A percentile compares a stretch with the other conserved stretches of the same genome.
phyloP scores from a whole-genome alignment of 2,797 vertebrate species.

The Sternotherus odoratus region DNA sequence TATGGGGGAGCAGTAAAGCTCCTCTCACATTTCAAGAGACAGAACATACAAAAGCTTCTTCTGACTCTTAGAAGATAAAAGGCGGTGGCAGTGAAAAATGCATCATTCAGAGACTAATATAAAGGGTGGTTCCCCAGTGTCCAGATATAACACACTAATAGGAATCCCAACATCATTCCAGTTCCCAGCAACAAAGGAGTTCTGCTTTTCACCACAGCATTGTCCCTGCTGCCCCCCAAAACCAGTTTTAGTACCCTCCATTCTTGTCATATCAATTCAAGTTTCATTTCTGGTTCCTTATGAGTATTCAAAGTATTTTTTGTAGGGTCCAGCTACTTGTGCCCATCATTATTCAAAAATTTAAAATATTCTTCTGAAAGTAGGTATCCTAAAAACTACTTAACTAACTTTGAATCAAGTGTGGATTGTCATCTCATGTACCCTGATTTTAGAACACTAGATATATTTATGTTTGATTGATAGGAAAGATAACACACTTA shows the following conservation, averaged over 20 bases:
- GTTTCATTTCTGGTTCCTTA: not conserved
- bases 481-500: not conserved
- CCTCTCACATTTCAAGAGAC: rapidly evolving
- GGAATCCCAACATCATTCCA: not conserved
- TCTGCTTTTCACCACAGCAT: not conserved
- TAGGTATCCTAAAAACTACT: not conserved
- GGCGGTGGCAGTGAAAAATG: not conserved
- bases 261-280: not conserved
- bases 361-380: not conserved
- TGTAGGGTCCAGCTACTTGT: not conserved
- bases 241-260: not conserved
- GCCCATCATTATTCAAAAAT: not conserved
- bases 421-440: not conserved
- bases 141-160: not conserved
- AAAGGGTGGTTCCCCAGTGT: not conserved
- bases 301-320: not conserved
- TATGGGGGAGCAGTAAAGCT: rapidly evolving
- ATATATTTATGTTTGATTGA: not conserved
- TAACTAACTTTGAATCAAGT: not conserved
- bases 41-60: not conserved
- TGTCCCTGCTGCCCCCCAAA: not conserved
- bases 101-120: not conserved
- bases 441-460: not conserved
- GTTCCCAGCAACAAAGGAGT: not conserved
- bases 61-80: not conserved